These are phyloP conservation scores for Saguinus midas DNA, from an alignment of 2,113 vertebrate genomes.

Conservation along the genomic window DNA sequence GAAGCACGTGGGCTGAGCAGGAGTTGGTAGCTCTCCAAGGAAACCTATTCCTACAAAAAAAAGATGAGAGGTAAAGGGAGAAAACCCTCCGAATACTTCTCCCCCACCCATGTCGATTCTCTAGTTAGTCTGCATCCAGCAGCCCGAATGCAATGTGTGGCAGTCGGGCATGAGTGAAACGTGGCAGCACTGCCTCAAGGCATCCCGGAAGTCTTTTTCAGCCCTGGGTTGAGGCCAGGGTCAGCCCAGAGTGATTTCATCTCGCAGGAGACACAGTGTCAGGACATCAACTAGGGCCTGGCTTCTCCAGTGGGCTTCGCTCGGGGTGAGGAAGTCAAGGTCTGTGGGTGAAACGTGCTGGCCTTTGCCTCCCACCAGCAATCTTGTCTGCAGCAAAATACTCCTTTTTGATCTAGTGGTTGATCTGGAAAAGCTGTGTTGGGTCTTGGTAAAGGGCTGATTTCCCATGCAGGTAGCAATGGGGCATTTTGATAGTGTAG, in stretches of 20 bases:
- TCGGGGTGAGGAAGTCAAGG: not conserved
- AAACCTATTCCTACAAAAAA: not conserved
- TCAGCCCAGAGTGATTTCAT: fast-evolving
- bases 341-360: fast-evolving
- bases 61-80: fast-evolving
- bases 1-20: not conserved
- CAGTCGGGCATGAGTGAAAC: fast-evolving
- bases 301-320: fast-evolving
- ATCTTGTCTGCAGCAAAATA: fast-evolving
- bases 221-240: fast-evolving
- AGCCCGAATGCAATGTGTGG: fast-evolving
- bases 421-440: fast-evolving
- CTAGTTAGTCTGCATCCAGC: not conserved
- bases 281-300: fast-evolving
- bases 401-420: fast-evolving
- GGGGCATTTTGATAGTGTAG: not conserved
- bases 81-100: fast-evolving
- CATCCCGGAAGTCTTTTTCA: not conserved
- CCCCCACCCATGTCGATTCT: fast-evolving
- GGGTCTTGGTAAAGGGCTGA: not conserved
- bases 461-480: too few relatives aligned
- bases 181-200: fast-evolving
- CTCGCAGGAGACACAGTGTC: fast-evolving
- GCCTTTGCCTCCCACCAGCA: fast-evolving
- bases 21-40: not conserved